Conservation (phyloP, 1,140 invertebrate genomes). For the Manduca sexta region DNA sequence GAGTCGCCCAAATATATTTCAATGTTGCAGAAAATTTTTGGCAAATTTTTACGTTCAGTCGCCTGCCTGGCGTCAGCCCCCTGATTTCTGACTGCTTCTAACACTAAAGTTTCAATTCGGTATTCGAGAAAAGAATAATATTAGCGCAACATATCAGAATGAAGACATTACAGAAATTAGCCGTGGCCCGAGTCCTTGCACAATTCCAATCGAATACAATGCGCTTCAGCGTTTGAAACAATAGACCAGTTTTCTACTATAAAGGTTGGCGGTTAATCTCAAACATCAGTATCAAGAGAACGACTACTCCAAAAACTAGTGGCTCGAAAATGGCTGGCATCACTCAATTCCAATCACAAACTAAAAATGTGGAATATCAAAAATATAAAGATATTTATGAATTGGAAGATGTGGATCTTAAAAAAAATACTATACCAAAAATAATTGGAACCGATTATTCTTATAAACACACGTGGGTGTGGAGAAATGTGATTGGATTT, state of each 20-base stretch:
- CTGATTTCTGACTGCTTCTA: too few species aligned
- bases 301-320: background rate
- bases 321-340: too few species aligned
- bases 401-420: background rate
- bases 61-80: too few species aligned
- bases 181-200: background rate
- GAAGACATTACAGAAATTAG: background rate
- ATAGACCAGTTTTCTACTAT: background rate
- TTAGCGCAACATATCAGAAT: too few species aligned
- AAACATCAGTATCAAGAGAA: background rate
- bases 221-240: background rate
- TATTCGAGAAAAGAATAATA: too few species aligned
- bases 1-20: too few species aligned
- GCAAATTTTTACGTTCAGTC: too few species aligned
- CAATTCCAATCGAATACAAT: background rate
- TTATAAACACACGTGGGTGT: slow-evolving; percentile 71
- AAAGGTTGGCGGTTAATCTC: background rate
- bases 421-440: slow-evolving; percentile 1
- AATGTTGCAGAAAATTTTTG: too few species aligned
- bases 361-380: background rate
- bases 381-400: background rate
- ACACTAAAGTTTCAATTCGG: too few species aligned
- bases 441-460: slow-evolving; percentile 67
- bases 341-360: too few species aligned
- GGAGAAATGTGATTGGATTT: slow-evolving; percentile 72